Evolutionary conservation across 2,888 invertebrate species (phyloP).

Genomic region (Cosmopolites sordidus): DNA sequence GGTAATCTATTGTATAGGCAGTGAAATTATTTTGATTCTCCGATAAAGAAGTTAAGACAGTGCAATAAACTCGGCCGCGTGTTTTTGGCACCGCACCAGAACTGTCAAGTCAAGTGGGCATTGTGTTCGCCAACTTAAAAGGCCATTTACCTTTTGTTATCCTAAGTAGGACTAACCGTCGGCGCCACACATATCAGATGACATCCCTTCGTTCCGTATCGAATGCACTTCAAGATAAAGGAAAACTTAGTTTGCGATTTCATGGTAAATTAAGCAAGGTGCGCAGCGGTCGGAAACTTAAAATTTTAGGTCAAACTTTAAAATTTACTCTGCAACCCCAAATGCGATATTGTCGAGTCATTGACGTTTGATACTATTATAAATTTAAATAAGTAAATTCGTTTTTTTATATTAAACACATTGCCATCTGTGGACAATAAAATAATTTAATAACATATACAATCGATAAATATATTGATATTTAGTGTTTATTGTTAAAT

Average conservation of each 20-base stretch:
- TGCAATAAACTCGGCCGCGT: conserved; percentile 9
- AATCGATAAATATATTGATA: too few relatives aligned
- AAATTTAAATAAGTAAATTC: too few relatives aligned
- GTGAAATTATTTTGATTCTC: background rate
- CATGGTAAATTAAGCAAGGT: conserved; percentile 3
- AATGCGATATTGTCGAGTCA: too few relatives aligned
- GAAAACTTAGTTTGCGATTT: conserved; percentile 15
- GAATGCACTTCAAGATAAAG: conserved; percentile 17
- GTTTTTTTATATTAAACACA: too few relatives aligned
- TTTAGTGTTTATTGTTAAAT: too few relatives aligned
- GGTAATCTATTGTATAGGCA: too few relatives aligned
- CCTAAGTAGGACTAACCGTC: conserved; percentile 15
- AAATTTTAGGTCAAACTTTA: too few relatives aligned
- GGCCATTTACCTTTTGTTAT: conserved; percentile 21
- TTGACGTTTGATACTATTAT: too few relatives aligned
- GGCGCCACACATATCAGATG: conserved; percentile 21
- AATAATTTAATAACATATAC: too few relatives aligned
- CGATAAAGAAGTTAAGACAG: conserved; percentile 9
- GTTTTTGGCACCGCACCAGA: conserved; percentile 14
- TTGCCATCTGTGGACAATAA: too few relatives aligned
- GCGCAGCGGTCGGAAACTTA: conserved; percentile 2
- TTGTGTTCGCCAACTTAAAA: conserved; percentile 17
- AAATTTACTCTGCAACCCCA: too few relatives aligned
- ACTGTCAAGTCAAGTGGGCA: conserved; percentile 6
- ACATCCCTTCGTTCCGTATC: conserved; percentile 12